Evolutionary conservation across 2,797 vertebrate genomes (phyloP), one percentile per base, ranked within the genome.

Genomic region (Gymnodraco acuticeps): DNA sequence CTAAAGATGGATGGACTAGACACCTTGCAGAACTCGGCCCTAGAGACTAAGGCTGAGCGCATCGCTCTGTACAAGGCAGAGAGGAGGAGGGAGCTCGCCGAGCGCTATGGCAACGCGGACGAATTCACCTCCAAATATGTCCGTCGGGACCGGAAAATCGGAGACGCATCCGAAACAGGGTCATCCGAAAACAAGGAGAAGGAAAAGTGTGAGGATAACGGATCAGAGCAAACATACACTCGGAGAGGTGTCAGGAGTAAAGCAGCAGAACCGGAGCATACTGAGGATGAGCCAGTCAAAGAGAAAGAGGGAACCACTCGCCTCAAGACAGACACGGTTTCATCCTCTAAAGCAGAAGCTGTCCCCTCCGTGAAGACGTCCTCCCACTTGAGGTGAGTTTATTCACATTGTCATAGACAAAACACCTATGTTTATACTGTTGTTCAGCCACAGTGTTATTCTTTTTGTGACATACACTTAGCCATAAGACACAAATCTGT

Each of bases 1-100:
- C 53, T 8, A 68, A 52, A 27, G 56, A 95, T 95, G 94, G 94
- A 95, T 69, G 90, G 86, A 41, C 50, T 95, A 76, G 94, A 95
- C 66, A 86, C 94, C 77, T 85, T 95, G 68, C 92, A 94, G 83
- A 93, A 87, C 81, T 92, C 93, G 3, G 70, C 89, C 31, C 75
- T 85, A 33, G 95, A 96, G 77, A 95, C 94, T 59, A 96, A 96
- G 87, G 95, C 95, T 4, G 95, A 96, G 68, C 91, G 95, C n/a
- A 96, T 96, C 1, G 95, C 95, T 27, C 93, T 94, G 73, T 96
- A 96, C 92, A 96, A 96, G 80, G 95, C 95, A 2, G 95, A 96
- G 50, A 89, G 95, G 75, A 94, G 94, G 75, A 90, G 94, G 66
- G 94, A 95, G 85, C 88, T 96, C 17, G 95, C 95, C 0, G 94